These are phyloP conservation scores for Tragelaphus strepsiceros DNA, from an alignment of 2,113 vertebrate species.

Conservation along the genomic window DNA sequence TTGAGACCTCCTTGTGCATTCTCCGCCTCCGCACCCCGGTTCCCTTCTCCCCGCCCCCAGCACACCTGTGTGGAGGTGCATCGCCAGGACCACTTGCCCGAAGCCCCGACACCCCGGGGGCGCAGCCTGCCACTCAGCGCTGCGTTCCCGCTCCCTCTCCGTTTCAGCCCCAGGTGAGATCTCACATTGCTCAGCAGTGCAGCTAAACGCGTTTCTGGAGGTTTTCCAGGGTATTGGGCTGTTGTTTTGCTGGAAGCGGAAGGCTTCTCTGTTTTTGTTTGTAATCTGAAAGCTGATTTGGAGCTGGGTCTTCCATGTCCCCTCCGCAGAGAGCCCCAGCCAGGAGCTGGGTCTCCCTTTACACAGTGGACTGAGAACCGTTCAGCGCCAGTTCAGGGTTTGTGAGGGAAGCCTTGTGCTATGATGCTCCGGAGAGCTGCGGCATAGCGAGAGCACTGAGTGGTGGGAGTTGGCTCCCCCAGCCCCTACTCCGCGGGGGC, in stretches of 20 bases:
- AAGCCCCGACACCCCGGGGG: not conserved
- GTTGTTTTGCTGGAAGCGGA: not conserved
- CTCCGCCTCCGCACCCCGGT: not conserved
- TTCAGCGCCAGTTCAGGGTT: too few species aligned
- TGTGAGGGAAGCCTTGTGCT: not conserved
- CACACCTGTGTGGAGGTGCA: fast-evolving
- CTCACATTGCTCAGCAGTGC: not conserved
- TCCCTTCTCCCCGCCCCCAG: too few species aligned
- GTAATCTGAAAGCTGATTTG: too few species aligned
- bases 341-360: not conserved
- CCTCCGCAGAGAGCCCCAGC: not conserved
- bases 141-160: not conserved
- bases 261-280: not conserved
- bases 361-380: not conserved
- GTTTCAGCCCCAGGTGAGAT: not conserved
- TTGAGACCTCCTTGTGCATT: not conserved
- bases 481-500: too few species aligned
- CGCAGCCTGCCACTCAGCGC: not conserved
- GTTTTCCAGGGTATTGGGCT: not conserved
- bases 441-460: fast-evolving
- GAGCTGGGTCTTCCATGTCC: not conserved
- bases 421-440: not conserved
- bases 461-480: too few species aligned
- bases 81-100: fast-evolving
- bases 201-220: not conserved